These are phyloP conservation scores for Coleophora deauratella DNA, from an alignment of 2,888 invertebrate genomes.

Conservation along the genomic window DNA sequence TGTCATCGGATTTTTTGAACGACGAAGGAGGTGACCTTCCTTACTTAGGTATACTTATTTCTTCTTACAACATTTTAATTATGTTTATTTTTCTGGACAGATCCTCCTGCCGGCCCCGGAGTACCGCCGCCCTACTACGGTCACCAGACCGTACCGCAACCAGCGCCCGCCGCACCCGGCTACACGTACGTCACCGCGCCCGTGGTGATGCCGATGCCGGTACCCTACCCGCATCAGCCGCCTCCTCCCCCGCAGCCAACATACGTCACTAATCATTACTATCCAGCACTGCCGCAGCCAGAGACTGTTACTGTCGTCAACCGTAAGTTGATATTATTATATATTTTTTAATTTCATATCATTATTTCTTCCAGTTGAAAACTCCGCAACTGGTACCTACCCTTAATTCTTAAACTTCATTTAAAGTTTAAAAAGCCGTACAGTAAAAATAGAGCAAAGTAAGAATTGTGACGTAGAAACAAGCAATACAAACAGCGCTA, in stretches of 20 bases:
- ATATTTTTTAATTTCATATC: neutral
- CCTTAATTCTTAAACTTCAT: too few relatives aligned
- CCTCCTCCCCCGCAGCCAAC: constrained; percentile 29
- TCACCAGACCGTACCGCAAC: constrained; percentile 13
- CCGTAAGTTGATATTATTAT: constrained; percentile 3
- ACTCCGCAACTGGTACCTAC: too few relatives aligned
- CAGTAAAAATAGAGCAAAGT: too few relatives aligned
- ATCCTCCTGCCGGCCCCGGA: constrained; percentile 29
- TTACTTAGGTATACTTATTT: too few relatives aligned
- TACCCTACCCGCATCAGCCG: constrained; percentile 36
- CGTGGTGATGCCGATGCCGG: constrained; percentile 22
- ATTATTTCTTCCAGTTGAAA: too few relatives aligned
- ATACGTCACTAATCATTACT: constrained; percentile 49
- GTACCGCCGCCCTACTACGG: constrained; percentile 26
- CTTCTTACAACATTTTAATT: too few relatives aligned
- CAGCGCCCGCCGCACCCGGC: constrained; percentile 5
- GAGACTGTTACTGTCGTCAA: constrained; percentile 30
- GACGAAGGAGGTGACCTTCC: too few relatives aligned
- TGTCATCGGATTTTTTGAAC: too few relatives aligned
- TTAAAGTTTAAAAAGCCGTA: too few relatives aligned
- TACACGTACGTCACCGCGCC: constrained; percentile 22
- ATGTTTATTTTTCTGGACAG: constrained; percentile 19
- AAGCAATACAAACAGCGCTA: too few relatives aligned
- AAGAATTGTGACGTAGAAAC: too few relatives aligned
- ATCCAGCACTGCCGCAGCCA: constrained; percentile 28